phyloP scores from a whole-genome alignment of 2,888 invertebrate genomes.

The Chloroclystis v-ata region DNA sequence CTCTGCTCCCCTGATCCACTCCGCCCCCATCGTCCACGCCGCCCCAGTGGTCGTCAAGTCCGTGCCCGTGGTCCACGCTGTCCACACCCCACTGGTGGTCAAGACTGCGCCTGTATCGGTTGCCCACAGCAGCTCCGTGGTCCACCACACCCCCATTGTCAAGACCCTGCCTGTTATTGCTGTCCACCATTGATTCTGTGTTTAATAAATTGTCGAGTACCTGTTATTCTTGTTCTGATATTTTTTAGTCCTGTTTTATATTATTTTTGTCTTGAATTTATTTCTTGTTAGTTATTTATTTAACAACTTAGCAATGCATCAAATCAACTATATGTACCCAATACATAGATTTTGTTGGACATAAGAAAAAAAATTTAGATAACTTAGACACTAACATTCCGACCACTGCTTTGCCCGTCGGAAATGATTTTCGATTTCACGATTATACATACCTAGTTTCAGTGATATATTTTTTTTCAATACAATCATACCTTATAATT shows the following conservation, averaged over 20 bases:
- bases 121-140: conserved; percentile 64
- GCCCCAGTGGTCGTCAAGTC: conserved; percentile 33
- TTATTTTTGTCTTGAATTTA: no score
- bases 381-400: no score
- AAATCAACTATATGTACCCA: no score
- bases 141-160: conserved; percentile 53
- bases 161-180: conserved; percentile 60
- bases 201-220: conserved; percentile 28
- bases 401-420: no score
- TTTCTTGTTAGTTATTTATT: no score
- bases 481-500: no score
- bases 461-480: no score
- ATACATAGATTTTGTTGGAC: no score
- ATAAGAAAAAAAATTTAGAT: no score
- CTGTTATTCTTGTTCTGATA: conserved; percentile 8
- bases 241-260: neutral
- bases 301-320: no score
- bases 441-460: no score
- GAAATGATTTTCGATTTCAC: no score
- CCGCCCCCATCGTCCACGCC: conserved; percentile 50
- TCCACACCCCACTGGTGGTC: conserved; percentile 52
- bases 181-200: conserved; percentile 52
- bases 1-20: conserved; percentile 41
- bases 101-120: conserved; percentile 62
- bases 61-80: conserved; percentile 34